Evolutionary conservation across 1,140 invertebrate genomes (phyloP).

Genomic region (Melitaea cinxia): DNA sequence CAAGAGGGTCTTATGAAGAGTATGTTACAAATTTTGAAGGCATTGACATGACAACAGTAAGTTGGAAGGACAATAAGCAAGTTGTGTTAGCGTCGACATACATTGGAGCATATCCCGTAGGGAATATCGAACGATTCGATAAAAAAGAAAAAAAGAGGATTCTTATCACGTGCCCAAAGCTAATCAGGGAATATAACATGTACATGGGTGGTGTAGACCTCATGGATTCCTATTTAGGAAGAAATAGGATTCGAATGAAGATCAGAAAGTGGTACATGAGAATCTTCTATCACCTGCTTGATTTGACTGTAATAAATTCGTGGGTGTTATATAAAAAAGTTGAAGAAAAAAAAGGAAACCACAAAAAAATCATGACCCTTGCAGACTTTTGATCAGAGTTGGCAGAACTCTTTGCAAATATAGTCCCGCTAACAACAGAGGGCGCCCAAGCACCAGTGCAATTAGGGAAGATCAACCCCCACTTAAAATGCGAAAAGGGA

Average conservation of each 20-base stretch:
- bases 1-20: constrained; percentile 23
- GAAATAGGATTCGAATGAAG: constrained; percentile 24
- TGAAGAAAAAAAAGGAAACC: no score
- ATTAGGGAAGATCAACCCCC: no score
- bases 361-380: no score
- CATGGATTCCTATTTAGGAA: constrained; percentile 25
- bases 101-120: constrained; percentile 20
- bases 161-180: constrained; percentile 21
- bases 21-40: constrained; percentile 21
- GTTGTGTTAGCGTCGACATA: constrained; percentile 23
- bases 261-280: constrained; percentile 20
- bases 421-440: no score
- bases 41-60: constrained; percentile 23
- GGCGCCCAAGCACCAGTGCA: no score
- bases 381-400: no score
- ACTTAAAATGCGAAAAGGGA: no score
- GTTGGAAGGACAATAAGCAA: constrained; percentile 27
- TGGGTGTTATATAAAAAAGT: no score
- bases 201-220: constrained; percentile 19
- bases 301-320: constrained; percentile 34
- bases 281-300: constrained; percentile 32
- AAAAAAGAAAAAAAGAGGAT: constrained; percentile 15
- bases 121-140: constrained; percentile 24
- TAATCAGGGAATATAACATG: no score
- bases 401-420: no score